phyloP scores from a whole-genome alignment of 2,113 vertebrate genomes.

The Onychostoma macrolepis region DNA sequence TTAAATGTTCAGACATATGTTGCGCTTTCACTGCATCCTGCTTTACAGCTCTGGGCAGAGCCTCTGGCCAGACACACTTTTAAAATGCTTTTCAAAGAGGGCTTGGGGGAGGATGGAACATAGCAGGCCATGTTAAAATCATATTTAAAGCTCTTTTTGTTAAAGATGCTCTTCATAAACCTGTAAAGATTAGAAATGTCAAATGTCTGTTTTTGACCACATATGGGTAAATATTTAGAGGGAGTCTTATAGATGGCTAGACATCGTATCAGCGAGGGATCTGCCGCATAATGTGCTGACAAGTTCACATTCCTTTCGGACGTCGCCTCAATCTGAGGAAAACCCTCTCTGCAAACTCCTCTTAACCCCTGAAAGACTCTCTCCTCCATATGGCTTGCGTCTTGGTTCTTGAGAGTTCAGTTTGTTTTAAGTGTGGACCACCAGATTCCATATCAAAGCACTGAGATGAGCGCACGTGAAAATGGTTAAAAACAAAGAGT shows the following conservation, averaged over 20 bases:
- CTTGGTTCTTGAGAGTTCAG: slow-evolving; percentile 26
- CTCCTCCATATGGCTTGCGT: slow-evolving; percentile 48
- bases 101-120: slow-evolving; percentile 16
- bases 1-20: slow-evolving; percentile 55
- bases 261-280: slow-evolving; percentile 19
- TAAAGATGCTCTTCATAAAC: background rate
- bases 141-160: background rate
- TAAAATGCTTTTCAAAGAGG: slow-evolving; percentile 18
- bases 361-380: slow-evolving; percentile 20
- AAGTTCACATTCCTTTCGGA: slow-evolving; percentile 50
- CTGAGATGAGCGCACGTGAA: slow-evolving; percentile 55
- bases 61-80: slow-evolving; percentile 39
- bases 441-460: slow-evolving; percentile 58
- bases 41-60: slow-evolving; percentile 36
- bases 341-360: slow-evolving; percentile 34
- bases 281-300: slow-evolving; percentile 40
- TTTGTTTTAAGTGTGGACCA: slow-evolving; percentile 52
- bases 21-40: slow-evolving; percentile 38
- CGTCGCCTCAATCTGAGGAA: slow-evolving; percentile 24
- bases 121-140: background rate
- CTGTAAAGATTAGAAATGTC: background rate
- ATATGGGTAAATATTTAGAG: slow-evolving; percentile 2
- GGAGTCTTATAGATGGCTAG: slow-evolving; percentile 6
- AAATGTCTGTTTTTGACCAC: background rate
- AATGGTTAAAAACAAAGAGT: slow-evolving; percentile 52